phyloP scores from a whole-genome alignment of 1,140 invertebrate genomes.

The Agraylea sexmaculata region DNA sequence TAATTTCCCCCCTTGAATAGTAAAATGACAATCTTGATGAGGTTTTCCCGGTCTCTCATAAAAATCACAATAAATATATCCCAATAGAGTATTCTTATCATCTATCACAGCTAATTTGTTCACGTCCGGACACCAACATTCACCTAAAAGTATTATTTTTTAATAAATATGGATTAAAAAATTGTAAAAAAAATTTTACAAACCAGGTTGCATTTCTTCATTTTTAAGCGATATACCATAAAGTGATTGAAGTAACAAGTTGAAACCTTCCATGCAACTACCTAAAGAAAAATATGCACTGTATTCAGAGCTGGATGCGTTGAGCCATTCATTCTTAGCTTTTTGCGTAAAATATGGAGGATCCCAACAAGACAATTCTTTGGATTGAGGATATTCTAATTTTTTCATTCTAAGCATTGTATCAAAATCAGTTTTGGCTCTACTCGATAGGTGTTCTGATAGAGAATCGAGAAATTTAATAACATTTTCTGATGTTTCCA shows the following conservation, averaged over 20 bases:
- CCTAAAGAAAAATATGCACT: constrained; percentile 89
- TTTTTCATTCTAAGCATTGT: constrained; percentile 65
- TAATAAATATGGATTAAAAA: background rate
- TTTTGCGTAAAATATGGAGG: constrained; percentile 67
- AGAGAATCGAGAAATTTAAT: constrained; percentile 67
- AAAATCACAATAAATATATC: constrained; percentile 96
- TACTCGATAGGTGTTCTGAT: constrained; percentile 51
- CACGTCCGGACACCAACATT: constrained; percentile 77
- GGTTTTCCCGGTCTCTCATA: constrained; percentile 82
- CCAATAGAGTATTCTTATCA: constrained; percentile 65
- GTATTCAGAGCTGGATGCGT: constrained; percentile 57
- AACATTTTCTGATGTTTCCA: constrained; percentile 68
- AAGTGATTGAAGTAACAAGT: constrained; percentile 67
- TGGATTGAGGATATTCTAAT: constrained; percentile 34
- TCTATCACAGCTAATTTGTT: constrained; percentile 81
- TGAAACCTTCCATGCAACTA: constrained; percentile 91
- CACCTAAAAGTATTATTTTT: constrained; percentile 40
- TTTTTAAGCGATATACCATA: constrained; percentile 68
- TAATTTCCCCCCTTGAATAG: constrained; percentile 84
- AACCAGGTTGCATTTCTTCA: constrained; percentile 50
- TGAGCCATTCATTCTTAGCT: constrained; percentile 56
- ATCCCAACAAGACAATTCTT: constrained; percentile 64
- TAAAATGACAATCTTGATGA: constrained; percentile 97
- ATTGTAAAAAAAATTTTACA: background rate
- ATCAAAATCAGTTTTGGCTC: constrained; percentile 57